Evolutionary conservation across 2,888 invertebrate genomes (phyloP), one percentile per base, ranked within the genome.

Genomic region (Drosophila neoperkinsi): DNA sequence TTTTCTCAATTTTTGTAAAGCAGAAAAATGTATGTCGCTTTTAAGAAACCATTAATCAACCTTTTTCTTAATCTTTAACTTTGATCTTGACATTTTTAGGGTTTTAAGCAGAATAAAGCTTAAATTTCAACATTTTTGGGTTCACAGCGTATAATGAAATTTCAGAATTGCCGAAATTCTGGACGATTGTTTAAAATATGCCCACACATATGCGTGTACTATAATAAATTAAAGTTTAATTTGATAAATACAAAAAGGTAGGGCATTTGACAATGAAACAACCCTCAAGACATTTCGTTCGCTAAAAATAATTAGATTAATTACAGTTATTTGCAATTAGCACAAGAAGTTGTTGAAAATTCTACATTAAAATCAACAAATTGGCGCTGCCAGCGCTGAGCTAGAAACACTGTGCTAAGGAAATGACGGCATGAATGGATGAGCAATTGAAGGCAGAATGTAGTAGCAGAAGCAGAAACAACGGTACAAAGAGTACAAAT

Each of bases 401-500:
- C 66, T 66, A 65, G 67, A 72, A 67, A 52, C 55, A 65, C 33
- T 28, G 65, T 31, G 71, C 53, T 76, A 69, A 73, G 68, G 76
- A 85, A 78, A 75, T 60, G 77, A 75, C 60, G 76, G 70, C 61
- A 79, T 86, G 87, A 86, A 85, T 86, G 84, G 73, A 79, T 86
- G 82, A 84, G 79, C 76, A 87, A 87, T 84, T 84, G 88, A 76
- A 74, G 75, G 53, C 73, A 75, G 67, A 36, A 62, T 49, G 51
- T 62, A 62, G 43, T 11, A 33, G 36, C 31, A 43, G 46, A 13
- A 60, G 50, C 16, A 30, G 58, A 43, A 38, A 55, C 62, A 63
- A 52, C 56, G 66, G 57, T 57, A 57, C 51, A 67, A 38, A 36
- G 38, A 61, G 59, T 75, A 75, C 63, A 65, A 63, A 57, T 53